Percentiles rank a stretch among this genome's conserved stretches.
These are phyloP conservation scores for Herpetotheres cachinnans DNA, from an alignment of 2,113 vertebrate genomes.

Conservation along the genomic window DNA sequence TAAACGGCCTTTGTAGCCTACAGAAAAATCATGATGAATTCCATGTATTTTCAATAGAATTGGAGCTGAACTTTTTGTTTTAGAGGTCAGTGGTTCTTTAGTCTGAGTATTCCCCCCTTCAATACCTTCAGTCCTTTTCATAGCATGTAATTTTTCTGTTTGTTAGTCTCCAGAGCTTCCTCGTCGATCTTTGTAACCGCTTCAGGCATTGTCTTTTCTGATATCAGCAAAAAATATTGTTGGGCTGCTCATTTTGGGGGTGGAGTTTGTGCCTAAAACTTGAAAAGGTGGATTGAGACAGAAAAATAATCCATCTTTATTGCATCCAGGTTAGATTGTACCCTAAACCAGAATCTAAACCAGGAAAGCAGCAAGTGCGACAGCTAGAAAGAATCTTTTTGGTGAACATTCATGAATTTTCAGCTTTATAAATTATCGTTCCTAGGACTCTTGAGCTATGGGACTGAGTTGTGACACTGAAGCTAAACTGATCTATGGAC, in stretches of 20 bases:
- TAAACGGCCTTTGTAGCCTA: neutral
- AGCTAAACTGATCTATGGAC: neutral
- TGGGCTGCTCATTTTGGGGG: neutral
- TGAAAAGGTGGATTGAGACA: neutral
- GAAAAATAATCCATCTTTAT: neutral
- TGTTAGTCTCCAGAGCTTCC: neutral
- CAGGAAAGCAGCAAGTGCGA: neutral
- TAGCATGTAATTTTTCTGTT: neutral
- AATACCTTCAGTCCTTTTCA: neutral
- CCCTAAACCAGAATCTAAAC: neutral
- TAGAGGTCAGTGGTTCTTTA: neutral
- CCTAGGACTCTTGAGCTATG: neutral
- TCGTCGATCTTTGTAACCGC: accelerated
- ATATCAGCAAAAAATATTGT: neutral
- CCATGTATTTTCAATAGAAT: neutral
- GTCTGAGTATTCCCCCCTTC: neutral
- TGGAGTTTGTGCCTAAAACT: neutral
- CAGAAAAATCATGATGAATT: neutral
- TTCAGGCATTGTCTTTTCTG: neutral
- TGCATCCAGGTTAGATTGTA: neutral
- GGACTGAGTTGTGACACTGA: neutral
- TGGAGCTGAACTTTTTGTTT: neutral
- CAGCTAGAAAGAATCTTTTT: neutral
- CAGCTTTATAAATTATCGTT: neutral
- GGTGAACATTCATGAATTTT: neutral